Conservation (phyloP, 2,888 invertebrate species). For the Cryptocephalus primarius region DNA sequence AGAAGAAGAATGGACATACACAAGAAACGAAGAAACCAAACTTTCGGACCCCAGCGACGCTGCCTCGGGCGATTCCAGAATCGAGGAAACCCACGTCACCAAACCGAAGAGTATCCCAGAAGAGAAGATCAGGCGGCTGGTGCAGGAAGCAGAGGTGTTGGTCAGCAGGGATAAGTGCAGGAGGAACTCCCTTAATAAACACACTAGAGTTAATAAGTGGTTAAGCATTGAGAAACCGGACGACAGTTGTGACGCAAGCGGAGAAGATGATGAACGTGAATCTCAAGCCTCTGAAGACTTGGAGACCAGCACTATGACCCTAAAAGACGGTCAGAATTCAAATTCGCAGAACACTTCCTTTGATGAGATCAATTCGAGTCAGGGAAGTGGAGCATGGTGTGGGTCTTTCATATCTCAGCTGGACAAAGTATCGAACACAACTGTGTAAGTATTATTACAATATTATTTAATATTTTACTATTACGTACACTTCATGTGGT, state of each 20-base stretch:
- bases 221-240: constrained; percentile 52
- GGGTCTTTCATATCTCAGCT: constrained; percentile 76
- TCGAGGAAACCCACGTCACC: constrained; percentile 20
- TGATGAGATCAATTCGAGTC: constrained; percentile 27
- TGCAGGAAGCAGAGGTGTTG: constrained; percentile 70
- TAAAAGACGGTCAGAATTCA: constrained; percentile 36
- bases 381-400: constrained; percentile 48
- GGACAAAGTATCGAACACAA: constrained; percentile 34
- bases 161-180: constrained; percentile 42
- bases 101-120: constrained; percentile 24
- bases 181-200: constrained; percentile 41
- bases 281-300: constrained; percentile 69
- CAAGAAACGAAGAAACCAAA: constrained; percentile 23
- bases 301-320: constrained; percentile 62
- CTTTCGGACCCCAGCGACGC: not conserved
- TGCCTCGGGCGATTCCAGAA: not conserved
- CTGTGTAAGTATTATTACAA: constrained; percentile 2
- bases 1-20: constrained; percentile 63
- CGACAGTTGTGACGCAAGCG: constrained; percentile 80
- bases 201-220: constrained; percentile 62
- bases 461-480: no score
- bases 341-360: constrained; percentile 31
- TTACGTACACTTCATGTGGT: no score
- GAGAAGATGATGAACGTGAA: constrained; percentile 73
- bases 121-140: constrained; percentile 47